These are phyloP conservation scores for Scaptomyza pallida DNA, from an alignment of 1,140 invertebrate species.

Conservation along the genomic window DNA sequence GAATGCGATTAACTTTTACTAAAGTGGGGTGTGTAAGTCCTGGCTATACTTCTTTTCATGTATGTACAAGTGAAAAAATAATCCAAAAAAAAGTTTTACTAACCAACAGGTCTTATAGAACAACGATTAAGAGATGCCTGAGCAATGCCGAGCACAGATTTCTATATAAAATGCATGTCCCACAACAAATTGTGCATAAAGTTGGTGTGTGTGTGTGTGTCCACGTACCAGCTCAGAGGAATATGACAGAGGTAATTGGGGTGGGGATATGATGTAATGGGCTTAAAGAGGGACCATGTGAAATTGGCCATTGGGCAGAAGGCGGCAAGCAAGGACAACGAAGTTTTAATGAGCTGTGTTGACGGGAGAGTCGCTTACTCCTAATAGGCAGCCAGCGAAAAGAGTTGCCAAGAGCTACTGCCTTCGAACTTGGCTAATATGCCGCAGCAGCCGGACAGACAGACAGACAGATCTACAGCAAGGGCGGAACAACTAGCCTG, in stretches of 20 bases:
- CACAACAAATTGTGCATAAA: constrained; percentile 45
- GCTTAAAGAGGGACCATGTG: neutral
- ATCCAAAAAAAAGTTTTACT: neutral
- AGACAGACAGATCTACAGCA: neutral
- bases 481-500: too few species aligned
- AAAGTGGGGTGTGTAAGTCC: constrained; percentile 22
- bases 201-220: constrained; percentile 12
- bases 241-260: neutral
- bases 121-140: neutral
- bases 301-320: constrained; percentile 52
- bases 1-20: constrained; percentile 11
- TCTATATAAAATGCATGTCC: constrained; percentile 29
- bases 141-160: constrained; percentile 17
- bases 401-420: constrained; percentile 12
- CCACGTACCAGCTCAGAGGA: neutral
- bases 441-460: constrained; percentile 9
- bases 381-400: constrained; percentile 49
- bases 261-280: neutral
- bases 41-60: neutral
- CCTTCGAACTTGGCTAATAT: constrained; percentile 53
- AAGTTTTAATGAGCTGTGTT: constrained; percentile 72
- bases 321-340: constrained; percentile 14
- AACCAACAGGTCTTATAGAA: neutral
- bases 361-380: constrained; percentile 44
- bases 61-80: neutral